Evolutionary conservation across 2,113 vertebrate species (phyloP).

Genomic region (Girardinichthys multiradiatus): DNA sequence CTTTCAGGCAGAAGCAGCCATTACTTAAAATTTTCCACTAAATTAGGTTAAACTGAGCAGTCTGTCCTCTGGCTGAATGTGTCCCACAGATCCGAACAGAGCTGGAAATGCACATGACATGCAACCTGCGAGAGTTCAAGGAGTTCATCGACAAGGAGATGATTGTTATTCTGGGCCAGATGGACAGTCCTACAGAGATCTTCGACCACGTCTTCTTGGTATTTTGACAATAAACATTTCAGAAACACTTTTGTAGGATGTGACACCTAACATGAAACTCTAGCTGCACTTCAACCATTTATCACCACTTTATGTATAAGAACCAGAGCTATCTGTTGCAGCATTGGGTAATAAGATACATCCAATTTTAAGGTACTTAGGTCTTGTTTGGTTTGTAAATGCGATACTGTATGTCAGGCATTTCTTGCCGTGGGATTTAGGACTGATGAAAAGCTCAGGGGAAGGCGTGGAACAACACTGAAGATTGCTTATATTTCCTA

Average conservation of each 20-base stretch:
- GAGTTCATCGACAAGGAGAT: slow-evolving; percentile 99
- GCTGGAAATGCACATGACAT: slow-evolving; percentile 98
- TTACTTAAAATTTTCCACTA: neutral
- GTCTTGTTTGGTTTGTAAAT: slow-evolving; percentile 36
- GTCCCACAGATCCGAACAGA: slow-evolving; percentile 90
- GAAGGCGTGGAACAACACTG: slow-evolving; percentile 47
- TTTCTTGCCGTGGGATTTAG: slow-evolving; percentile 36
- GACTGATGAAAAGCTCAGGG: slow-evolving; percentile 54
- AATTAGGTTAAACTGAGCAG: neutral
- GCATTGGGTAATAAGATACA: slow-evolving; percentile 12
- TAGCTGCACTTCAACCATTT: neutral
- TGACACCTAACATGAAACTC: neutral
- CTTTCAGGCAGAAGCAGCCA: neutral
- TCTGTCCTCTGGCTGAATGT: slow-evolving; percentile 11
- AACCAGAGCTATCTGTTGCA: neutral
- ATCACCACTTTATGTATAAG: neutral
- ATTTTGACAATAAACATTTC: slow-evolving; percentile 54
- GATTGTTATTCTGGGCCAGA: slow-evolving; percentile 98
- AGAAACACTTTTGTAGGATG: neutral
- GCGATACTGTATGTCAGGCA: slow-evolving; percentile 1
- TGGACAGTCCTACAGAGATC: slow-evolving; percentile 98
- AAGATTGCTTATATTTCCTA: slow-evolving; percentile 58
- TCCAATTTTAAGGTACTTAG: slow-evolving; percentile 38
- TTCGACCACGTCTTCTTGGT: slow-evolving; percentile 98
- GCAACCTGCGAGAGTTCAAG: slow-evolving; percentile 96